Percentiles rank a stretch among this genome's conserved stretches.
phyloP scores from a whole-genome alignment of 2,113 vertebrate genomes.

The Enhydra lutris region DNA sequence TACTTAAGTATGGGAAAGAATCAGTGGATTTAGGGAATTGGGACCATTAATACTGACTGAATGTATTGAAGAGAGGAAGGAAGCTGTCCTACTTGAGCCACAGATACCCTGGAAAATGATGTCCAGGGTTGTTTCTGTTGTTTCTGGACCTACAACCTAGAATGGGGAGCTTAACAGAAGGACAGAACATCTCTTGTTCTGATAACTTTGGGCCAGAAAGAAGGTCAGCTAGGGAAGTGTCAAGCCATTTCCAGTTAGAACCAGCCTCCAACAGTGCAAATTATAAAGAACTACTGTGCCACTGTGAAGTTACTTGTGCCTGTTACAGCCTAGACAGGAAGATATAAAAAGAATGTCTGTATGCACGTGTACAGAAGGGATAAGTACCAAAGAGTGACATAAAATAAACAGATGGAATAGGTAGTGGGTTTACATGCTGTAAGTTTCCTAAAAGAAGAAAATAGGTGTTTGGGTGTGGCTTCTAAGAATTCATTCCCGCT shows the following conservation, averaged over 20 bases:
- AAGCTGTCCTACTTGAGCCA: background rate
- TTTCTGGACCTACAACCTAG: background rate
- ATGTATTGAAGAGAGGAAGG: background rate
- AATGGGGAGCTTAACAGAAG: background rate
- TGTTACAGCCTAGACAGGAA: background rate
- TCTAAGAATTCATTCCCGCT: background rate
- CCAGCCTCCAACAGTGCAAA: background rate
- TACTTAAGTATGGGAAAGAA: conserved; percentile 1
- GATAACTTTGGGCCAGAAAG: background rate
- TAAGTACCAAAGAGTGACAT: background rate
- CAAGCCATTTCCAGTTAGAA: background rate
- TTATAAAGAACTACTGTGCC: background rate
- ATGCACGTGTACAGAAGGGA: background rate
- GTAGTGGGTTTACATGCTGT: background rate
- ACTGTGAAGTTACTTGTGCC: background rate
- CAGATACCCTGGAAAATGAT: background rate
- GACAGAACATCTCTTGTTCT: background rate
- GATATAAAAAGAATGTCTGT: background rate
- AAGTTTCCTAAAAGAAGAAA: background rate
- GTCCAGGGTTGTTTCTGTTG: background rate
- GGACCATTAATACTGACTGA: background rate
- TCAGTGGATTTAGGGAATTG: background rate
- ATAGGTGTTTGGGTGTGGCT: background rate
- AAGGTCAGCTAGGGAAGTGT: background rate
- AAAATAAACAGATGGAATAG: background rate